Evolutionary conservation across 2,888 invertebrate species (phyloP).

Genomic region (Cataglyphis albicans): DNA sequence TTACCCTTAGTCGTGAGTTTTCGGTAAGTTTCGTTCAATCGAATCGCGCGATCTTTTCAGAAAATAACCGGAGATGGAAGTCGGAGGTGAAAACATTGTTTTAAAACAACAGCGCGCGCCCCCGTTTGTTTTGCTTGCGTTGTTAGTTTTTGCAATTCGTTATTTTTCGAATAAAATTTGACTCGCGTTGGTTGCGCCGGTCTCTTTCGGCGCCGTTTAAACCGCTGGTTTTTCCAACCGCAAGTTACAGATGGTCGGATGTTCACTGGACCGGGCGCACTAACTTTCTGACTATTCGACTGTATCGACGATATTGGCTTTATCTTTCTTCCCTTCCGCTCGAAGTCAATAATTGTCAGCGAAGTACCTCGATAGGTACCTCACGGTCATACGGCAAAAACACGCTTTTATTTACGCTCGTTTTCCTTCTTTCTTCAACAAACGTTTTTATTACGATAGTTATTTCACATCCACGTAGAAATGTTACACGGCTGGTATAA

Average conservation of each 20-base stretch:
- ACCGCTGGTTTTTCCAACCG: conserved; percentile 43
- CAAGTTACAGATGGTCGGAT: conserved; percentile 52
- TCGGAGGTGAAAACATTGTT: conserved; percentile 28
- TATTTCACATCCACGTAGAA: background rate
- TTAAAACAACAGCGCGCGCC: background rate
- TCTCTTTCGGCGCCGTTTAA: conserved; percentile 47
- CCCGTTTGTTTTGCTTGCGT: conserved; percentile 45
- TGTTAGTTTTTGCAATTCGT: conserved; percentile 49
- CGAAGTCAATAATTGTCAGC: conserved; percentile 52
- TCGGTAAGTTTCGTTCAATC: background rate
- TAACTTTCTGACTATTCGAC: conserved; percentile 37
- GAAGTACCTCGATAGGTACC: conserved; percentile 25
- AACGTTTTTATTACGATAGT: background rate
- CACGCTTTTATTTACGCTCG: conserved; percentile 21
- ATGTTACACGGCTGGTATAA: conserved; percentile 15
- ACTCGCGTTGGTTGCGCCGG: conserved; percentile 23
- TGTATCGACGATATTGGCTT: conserved; percentile 50
- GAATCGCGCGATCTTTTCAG: conserved; percentile 5
- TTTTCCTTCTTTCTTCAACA: background rate
- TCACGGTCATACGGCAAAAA: background rate
- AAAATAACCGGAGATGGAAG: conserved; percentile 1
- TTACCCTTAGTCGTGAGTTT: background rate
- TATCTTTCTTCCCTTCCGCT: conserved; percentile 52
- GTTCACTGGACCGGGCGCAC: conserved; percentile 39
- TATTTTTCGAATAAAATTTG: conserved; percentile 53